Evolutionary conservation across 1,140 invertebrate species (phyloP).

Genomic region (Alviniconcha marisindica): DNA sequence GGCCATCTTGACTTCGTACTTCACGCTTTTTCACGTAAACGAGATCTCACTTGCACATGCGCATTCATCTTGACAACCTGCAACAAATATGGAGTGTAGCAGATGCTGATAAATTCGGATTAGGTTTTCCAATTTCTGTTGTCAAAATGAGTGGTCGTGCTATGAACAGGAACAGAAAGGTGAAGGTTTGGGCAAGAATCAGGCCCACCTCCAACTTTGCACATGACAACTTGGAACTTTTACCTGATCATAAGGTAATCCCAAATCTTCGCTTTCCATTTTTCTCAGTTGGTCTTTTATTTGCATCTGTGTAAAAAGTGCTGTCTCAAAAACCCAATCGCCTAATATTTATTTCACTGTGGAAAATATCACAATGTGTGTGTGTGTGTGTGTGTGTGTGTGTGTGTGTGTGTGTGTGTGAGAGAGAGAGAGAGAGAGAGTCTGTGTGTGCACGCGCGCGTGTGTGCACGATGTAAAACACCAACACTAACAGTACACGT

Average conservation of each 20-base stretch:
- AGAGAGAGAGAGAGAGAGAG: neutral
- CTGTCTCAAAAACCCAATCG: no score
- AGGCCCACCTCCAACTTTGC: constrained; percentile 74
- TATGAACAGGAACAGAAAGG: constrained; percentile 64
- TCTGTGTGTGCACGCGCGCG: no score
- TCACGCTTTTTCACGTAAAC: neutral
- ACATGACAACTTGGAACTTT: constrained; percentile 70
- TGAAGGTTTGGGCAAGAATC: constrained; percentile 74
- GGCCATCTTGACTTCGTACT: neutral
- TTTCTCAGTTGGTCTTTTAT: no score
- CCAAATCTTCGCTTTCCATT: neutral
- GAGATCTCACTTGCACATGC: constrained; percentile 48
- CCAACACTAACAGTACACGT: no score
- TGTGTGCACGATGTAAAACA: no score
- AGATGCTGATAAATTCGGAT: constrained; percentile 13
- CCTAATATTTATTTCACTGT: neutral
- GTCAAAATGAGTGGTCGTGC: constrained; percentile 46
- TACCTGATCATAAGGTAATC: constrained; percentile 70
- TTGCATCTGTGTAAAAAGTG: no score
- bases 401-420: neutral
- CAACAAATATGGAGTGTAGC: constrained; percentile 59
- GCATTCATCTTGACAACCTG: constrained; percentile 65
- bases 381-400: neutral
- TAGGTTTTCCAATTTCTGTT: constrained; percentile 5
- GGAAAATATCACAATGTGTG: neutral